phyloP scores from a whole-genome alignment of 2,113 vertebrate genomes.

The Notarius quadriscutis region DNA sequence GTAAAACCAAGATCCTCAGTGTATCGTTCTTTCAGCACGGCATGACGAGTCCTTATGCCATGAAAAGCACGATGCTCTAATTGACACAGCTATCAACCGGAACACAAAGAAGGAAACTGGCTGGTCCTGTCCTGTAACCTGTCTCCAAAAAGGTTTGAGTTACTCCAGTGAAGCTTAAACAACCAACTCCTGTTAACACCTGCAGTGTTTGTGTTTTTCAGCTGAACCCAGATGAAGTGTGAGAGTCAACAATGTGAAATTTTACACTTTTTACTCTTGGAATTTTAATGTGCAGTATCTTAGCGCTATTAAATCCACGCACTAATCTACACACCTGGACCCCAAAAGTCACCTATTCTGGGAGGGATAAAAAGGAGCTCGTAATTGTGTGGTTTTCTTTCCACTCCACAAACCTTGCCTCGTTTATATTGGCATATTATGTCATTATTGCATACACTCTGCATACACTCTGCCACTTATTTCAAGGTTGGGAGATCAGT shows the following conservation, averaged over 20 bases:
- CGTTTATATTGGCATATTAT: neutral
- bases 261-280: neutral
- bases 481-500: neutral
- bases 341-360: neutral
- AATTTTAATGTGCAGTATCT: neutral
- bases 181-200: neutral
- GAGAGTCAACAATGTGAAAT: neutral
- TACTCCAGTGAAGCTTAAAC: neutral
- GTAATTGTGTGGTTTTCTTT: too few relatives aligned
- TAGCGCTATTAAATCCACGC: neutral
- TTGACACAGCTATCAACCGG: conserved; percentile 21
- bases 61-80: neutral
- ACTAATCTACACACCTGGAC: neutral
- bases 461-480: neutral
- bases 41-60: conserved; percentile 14
- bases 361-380: neutral
- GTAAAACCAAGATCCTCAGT: neutral
- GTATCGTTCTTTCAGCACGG: neutral
- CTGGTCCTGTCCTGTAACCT: conserved; percentile 53
- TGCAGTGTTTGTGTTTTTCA: neutral
- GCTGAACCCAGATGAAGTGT: neutral
- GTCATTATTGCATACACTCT: neutral
- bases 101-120: conserved; percentile 56
- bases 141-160: neutral
- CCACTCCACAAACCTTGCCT: neutral